Base-by-base conservation (phyloP, 2,888 invertebrate genomes). In the Caenorhabditis sp. region DNA sequence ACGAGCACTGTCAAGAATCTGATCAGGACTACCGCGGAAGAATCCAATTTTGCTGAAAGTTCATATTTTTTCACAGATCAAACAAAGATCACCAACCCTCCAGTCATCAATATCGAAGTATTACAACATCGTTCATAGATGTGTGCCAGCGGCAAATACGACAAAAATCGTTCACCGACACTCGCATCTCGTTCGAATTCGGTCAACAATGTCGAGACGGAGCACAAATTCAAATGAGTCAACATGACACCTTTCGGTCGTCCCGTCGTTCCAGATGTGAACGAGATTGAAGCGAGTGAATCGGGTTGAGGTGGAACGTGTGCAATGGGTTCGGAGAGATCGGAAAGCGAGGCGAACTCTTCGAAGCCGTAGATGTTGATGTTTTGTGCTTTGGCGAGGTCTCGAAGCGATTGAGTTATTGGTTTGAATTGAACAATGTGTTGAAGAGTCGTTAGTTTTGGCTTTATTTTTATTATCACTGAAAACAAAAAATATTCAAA, bases 241-340 rank as follows among this genome's bases (percentile, higher is more conserved):
- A 53, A 21, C 53, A 23, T 53, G 21, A 53, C 53, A 21, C 74
- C 74, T 43, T 74, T 74, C 12, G 74, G 74, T 43, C 66, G 60
- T 60, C 69, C 74, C 31, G 74, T 74, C 14, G 74, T 74, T 62
- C 74, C 74, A 36, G 69, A 69, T n/a, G 74, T 74, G 49, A 69
- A 74, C 17, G 69, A 69, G 36, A 74, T 74, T 8, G 74, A 63
- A 0, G 74, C 74, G 17, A 74, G 21, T 1, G 69, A 66, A 21
- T 69, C 69, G 17, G 69, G 66, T 51, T 58, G 69, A 12, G 74
- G 74, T 14, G 60, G 57, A 23, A 66, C 58, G 50, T 74, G 74
- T 26, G 64, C 65, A 23, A 53, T 51, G 4, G 58, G 62, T 23
- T 66, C 67, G 50, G 61, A 36, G 21, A 55, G 50, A 24, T 65